phyloP scores from a whole-genome alignment of 2,888 invertebrate species.

The Pseudolycoriella hygida region DNA sequence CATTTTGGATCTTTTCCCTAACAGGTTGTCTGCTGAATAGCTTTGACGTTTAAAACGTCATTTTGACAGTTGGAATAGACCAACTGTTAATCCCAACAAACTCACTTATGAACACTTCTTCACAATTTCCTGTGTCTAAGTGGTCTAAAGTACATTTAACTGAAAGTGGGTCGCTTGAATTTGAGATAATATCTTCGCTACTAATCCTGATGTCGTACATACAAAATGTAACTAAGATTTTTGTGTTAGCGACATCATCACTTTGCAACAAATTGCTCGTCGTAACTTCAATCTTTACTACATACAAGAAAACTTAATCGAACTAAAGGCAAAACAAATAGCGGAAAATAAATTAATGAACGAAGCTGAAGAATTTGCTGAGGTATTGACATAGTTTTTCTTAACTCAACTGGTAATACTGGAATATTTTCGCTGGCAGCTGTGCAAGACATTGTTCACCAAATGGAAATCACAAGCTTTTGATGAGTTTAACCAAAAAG shows the following conservation, averaged over 20 bases:
- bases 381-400: slow-evolving; percentile 2
- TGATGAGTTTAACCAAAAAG: neutral
- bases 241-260: slow-evolving; percentile 3
- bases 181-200: no score
- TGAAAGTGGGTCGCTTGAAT: no score
- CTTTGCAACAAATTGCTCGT: slow-evolving; percentile 4
- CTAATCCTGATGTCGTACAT: neutral
- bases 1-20: no score
- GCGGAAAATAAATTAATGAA: slow-evolving; percentile 7
- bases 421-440: neutral
- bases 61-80: no score
- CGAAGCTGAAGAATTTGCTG: slow-evolving; percentile 7
- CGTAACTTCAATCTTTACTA: slow-evolving; percentile 5
- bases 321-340: slow-evolving; percentile 7
- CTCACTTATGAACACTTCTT: no score
- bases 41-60: no score
- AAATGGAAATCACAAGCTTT: neutral
- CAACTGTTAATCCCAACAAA: no score
- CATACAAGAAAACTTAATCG: slow-evolving; percentile 8
- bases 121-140: no score
- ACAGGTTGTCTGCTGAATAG: no score
- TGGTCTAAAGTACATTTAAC: no score
- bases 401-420: neutral
- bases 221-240: neutral
- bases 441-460: neutral